These are phyloP conservation scores for Allobates femoralis DNA, from an alignment of 2,797 vertebrate genomes.

Conservation along the genomic window DNA sequence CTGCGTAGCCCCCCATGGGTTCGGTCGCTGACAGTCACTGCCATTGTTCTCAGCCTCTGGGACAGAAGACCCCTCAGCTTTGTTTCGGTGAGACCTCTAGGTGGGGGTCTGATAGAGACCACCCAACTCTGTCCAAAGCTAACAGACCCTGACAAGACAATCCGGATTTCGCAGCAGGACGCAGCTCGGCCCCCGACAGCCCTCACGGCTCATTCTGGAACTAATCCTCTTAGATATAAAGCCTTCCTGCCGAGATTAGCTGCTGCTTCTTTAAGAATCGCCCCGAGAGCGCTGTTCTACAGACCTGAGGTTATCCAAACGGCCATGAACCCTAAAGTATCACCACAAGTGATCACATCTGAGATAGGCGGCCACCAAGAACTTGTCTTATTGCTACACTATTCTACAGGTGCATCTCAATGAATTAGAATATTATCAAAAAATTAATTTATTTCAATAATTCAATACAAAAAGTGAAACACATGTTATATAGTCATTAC, in stretches of 20 bases:
- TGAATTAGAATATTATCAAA: too few relatives aligned
- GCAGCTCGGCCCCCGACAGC: slow-evolving; percentile 1
- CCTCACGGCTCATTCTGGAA: background rate
- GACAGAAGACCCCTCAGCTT: background rate
- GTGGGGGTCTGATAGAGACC: slow-evolving; percentile 67
- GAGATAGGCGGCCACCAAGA: too few relatives aligned
- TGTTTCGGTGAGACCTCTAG: too few relatives aligned
- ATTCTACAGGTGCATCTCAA: too few relatives aligned
- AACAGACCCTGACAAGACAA: slow-evolving; percentile 69
- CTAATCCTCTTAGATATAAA: background rate
- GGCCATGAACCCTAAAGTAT: background rate
- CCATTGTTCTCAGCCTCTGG: background rate
- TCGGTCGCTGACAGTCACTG: background rate
- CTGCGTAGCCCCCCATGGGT: background rate
- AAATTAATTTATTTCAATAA: too few relatives aligned
- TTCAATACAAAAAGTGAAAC: too few relatives aligned
- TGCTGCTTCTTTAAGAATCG: background rate
- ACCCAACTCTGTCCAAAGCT: slow-evolving; percentile 68
- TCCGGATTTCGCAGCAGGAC: slow-evolving; percentile 60
- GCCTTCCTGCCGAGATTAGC: background rate
- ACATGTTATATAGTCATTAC: too few relatives aligned
- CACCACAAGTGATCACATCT: background rate
- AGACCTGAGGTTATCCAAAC: background rate
- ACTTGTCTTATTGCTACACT: too few relatives aligned
- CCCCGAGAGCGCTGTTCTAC: background rate